phyloP scores from a whole-genome alignment of 2,113 vertebrate genomes.

The Dinomys branickii region DNA sequence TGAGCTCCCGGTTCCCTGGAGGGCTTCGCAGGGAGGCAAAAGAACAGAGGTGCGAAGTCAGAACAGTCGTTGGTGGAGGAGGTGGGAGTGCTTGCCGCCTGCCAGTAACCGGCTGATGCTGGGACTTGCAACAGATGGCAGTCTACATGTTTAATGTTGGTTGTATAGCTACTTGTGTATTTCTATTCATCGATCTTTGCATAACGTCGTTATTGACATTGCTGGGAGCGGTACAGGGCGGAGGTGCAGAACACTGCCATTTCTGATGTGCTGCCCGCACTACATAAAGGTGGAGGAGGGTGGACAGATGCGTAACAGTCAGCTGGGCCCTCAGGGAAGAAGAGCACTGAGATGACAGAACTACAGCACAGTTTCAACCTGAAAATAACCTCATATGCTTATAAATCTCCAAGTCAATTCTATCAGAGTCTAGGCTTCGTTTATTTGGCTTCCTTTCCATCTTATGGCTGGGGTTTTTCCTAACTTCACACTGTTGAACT shows the following conservation, averaged over 20 bases:
- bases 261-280: neutral
- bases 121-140: neutral
- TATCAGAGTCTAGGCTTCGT: neutral
- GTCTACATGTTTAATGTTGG: neutral
- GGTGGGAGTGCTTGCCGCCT: neutral
- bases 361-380: neutral
- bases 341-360: neutral
- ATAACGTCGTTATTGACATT: neutral
- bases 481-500: neutral
- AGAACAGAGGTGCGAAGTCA: neutral
- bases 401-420: neutral
- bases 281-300: neutral
- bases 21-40: neutral
- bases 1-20: neutral
- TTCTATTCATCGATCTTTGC: neutral
- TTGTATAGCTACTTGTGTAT: neutral
- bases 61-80: neutral
- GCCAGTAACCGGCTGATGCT: neutral
- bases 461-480: neutral
- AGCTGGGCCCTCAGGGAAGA: neutral
- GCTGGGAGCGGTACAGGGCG: neutral
- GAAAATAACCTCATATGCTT: neutral
- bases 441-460: neutral
- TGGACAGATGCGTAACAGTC: neutral
- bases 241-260: neutral